phyloP scores from a whole-genome alignment of 2,888 invertebrate species.

The Phyllotreta cruciferae region DNA sequence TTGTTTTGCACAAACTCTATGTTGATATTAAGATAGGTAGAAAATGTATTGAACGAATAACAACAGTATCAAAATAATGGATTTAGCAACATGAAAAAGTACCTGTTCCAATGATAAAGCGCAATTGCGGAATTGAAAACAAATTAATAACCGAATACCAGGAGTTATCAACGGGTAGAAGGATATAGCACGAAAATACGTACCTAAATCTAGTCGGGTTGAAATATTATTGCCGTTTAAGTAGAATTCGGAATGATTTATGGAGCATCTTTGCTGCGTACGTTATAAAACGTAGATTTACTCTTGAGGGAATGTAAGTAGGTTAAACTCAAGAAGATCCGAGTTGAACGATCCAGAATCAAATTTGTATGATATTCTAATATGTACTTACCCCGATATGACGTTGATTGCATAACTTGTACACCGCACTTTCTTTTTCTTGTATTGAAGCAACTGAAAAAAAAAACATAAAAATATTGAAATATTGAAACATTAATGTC shows the following conservation, averaged over 20 bases:
- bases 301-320: neutral
- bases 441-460: too few species aligned
- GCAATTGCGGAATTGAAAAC: conserved; percentile 26
- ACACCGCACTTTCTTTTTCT: too few species aligned
- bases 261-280: conserved; percentile 39
- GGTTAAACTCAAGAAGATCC: neutral
- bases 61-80: too few species aligned
- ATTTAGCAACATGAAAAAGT: too few species aligned
- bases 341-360: neutral
- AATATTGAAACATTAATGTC: too few species aligned
- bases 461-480: too few species aligned
- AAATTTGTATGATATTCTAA: too few species aligned
- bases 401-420: too few species aligned
- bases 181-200: conserved; percentile 29
- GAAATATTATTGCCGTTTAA: conserved; percentile 44
- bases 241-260: conserved; percentile 22
- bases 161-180: conserved; percentile 14
- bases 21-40: too few species aligned
- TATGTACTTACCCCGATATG: too few species aligned
- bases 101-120: neutral
- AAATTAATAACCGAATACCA: conserved; percentile 29
- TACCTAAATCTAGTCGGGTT: conserved; percentile 34
- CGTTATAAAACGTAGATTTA: conserved; percentile 17
- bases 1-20: too few species aligned
- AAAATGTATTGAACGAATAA: too few species aligned